Base-by-base conservation (phyloP, 2,888 invertebrate species). In the Agrotis clavis region DNA sequence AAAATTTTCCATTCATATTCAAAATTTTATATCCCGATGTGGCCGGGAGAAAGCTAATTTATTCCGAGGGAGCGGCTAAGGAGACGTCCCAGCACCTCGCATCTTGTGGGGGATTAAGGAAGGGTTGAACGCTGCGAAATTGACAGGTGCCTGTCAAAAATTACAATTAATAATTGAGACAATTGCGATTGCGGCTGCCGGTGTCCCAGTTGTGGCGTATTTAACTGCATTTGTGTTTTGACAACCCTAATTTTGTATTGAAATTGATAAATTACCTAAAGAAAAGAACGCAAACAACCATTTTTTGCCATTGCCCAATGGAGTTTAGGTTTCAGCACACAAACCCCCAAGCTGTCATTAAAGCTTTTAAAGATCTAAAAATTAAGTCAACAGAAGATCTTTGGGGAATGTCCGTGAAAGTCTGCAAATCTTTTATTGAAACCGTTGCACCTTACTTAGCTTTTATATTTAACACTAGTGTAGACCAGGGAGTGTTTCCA, bases 1-100 rank as follows among this genome's bases (percentile, higher is more conserved):
- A 97, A 98, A 98, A 98, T 97, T 97, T 97, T 97, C 97, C 97
- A 98, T 98, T 98, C 98, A 98, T 98, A 98, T 98, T 98, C 98
- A 98, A 98, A 98, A 98, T 98, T 98, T 98, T 98, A 98, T 98
- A 98, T 98, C 97, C 97, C 97, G 93, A 97, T 97, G 97, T 97
- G 96, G 95, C 92, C 93, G 94, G 96, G 97, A 97, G 96, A 96
- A 96, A 97, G 97, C 97, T 98, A 98, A 98, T 98, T 97, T 98
- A 98, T 98, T 97, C 97, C 92, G 94, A 87, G 95, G 95, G 95
- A 93, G 94, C 94, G 91, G 93, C 92, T 90, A 93, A 94, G 94
- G 93, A 94, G 94, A 90, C 92, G 91, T 90, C 88, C 91, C 91
- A 91, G 93, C 92, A 92, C 91, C 93, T 92, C 92, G 92, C 93